These are phyloP conservation scores for Steatornis caripensis DNA, from an alignment of 2,113 vertebrate species.

Conservation along the genomic window DNA sequence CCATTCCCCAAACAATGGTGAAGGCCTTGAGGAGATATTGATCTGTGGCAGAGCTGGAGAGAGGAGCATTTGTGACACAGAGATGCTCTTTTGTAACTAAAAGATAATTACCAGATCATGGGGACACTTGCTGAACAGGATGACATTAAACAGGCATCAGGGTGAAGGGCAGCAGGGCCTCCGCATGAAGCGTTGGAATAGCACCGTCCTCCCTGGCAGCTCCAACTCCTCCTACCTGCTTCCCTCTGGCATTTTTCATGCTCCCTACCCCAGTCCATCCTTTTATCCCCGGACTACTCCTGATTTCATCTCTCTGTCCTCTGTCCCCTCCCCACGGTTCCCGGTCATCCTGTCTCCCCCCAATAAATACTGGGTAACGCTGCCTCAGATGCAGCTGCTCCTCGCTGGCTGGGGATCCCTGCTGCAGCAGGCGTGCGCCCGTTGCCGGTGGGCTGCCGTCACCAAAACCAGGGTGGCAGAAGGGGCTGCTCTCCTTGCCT, in stretches of 20 bases:
- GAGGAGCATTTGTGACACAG: constrained; percentile 64
- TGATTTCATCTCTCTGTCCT: neutral
- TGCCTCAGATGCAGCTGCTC: neutral
- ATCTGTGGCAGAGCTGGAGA: constrained; percentile 57
- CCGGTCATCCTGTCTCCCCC: neutral
- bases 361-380: rapidly evolving
- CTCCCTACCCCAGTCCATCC: neutral
- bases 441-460: neutral
- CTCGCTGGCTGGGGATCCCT: rapidly evolving
- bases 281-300: neutral
- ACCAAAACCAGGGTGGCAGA: neutral
- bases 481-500: neutral
- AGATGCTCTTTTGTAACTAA: constrained; percentile 71
- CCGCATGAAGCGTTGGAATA: neutral
- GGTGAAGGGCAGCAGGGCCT: constrained; percentile 56
- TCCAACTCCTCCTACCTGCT: constrained; percentile 23
- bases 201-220: neutral
- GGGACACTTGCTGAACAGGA: constrained; percentile 66
- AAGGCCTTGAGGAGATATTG: constrained; percentile 69
- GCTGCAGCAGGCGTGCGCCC: neutral
- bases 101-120: constrained; percentile 75
- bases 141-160: constrained; percentile 64
- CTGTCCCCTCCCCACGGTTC: neutral
- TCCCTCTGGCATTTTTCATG: neutral
- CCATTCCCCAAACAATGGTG: constrained; percentile 65